These are phyloP conservation scores for Encarsia formosa DNA, from an alignment of 2,888 invertebrate species.

Conservation along the genomic window DNA sequence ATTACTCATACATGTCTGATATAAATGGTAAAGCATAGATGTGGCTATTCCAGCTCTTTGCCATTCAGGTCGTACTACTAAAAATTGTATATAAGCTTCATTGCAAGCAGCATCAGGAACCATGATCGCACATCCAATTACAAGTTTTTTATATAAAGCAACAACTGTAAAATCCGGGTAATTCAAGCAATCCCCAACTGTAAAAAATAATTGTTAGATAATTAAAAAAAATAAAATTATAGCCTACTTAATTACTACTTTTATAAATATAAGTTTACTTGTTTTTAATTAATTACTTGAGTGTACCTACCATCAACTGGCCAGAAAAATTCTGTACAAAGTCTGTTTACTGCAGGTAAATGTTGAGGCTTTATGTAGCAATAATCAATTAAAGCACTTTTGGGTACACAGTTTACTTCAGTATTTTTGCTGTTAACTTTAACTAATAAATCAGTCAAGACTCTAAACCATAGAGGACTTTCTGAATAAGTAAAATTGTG, in stretches of 20 bases:
- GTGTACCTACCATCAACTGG: conserved; percentile 78
- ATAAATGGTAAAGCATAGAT: conserved; percentile 89
- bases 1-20: conserved; percentile 83
- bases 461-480: conserved; percentile 66
- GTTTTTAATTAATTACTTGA: neutral
- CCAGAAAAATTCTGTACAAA: conserved; percentile 85
- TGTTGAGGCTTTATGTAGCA: conserved; percentile 85
- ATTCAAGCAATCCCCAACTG: conserved; percentile 83
- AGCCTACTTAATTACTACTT: no score
- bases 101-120: conserved; percentile 78
- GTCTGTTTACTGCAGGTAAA: conserved; percentile 79
- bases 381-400: conserved; percentile 70
- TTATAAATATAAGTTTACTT: neutral
- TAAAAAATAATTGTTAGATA: conserved; percentile 33
- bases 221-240: neutral
- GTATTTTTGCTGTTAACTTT: conserved; percentile 54
- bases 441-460: conserved; percentile 63
- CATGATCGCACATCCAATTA: conserved; percentile 86
- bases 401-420: conserved; percentile 49
- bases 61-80: conserved; percentile 87
- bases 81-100: conserved; percentile 86
- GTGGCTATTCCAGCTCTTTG: conserved; percentile 74
- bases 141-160: conserved; percentile 74
- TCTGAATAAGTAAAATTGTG: conserved; percentile 55
- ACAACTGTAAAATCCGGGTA: conserved; percentile 93